A percentile compares a stretch with the other conserved stretches of the same genome.
These are phyloP conservation scores for Geophilus truncorum DNA, from an alignment of 2,888 invertebrate genomes.

Conservation along the genomic window DNA sequence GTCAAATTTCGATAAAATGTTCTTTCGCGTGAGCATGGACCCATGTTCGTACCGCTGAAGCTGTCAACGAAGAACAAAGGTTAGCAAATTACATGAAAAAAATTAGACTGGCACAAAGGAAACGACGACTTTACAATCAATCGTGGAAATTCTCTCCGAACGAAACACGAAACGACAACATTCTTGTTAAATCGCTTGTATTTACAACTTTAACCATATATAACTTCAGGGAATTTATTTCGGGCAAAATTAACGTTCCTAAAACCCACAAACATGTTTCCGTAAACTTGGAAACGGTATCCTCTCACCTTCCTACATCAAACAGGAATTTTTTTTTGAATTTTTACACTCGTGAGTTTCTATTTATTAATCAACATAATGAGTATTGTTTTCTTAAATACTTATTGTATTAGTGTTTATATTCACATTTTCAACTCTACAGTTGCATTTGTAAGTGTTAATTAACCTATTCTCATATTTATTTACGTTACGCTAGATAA, in stretches of 20 bases:
- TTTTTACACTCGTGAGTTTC: not conserved
- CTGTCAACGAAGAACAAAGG: not conserved
- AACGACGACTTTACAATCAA: not conserved
- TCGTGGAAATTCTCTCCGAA: not conserved
- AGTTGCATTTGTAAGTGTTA: too few relatives aligned
- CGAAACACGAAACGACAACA: not conserved
- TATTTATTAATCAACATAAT: not conserved
- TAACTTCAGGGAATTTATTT: not conserved
- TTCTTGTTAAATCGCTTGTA: not conserved
- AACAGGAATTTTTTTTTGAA: not conserved
- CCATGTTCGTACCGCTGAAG: not conserved
- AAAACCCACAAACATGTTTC: not conserved
- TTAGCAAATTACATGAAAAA: not conserved
- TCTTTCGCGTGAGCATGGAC: not conserved
- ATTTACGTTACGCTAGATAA: too few relatives aligned
- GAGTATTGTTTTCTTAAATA: not conserved
- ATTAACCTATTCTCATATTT: too few relatives aligned
- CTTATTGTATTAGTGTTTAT: too few relatives aligned
- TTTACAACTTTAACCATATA: not conserved
- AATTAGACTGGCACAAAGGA: not conserved
- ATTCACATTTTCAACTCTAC: not conserved
- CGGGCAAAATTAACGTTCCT: not conserved
- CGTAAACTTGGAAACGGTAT: not conserved
- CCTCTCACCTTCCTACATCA: not conserved
- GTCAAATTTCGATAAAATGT: slow-evolving; percentile 18